Conservation (phyloP, 2,888 invertebrate species). For the Epirrhoe tristata region DNA sequence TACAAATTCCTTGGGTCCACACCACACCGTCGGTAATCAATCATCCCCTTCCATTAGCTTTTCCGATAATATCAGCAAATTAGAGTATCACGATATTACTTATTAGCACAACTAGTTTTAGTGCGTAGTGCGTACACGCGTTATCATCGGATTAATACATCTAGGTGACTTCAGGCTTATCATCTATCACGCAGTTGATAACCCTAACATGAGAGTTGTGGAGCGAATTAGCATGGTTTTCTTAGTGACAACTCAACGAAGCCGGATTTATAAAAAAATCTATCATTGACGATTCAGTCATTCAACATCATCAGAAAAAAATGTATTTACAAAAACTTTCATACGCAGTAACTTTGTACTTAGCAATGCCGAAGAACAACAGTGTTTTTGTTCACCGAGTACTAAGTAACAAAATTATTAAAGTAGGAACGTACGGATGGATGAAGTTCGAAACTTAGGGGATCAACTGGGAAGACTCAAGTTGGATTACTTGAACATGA, state of each 20-base stretch:
- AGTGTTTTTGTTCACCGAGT: not conserved
- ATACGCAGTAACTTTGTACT: slow-evolving; percentile 4
- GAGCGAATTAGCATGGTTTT: slow-evolving; percentile 5
- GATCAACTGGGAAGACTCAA: slow-evolving; percentile 6
- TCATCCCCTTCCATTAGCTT: not conserved
- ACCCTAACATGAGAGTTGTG: slow-evolving; percentile 7
- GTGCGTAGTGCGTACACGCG: slow-evolving; percentile 12
- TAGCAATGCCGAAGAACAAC: not conserved
- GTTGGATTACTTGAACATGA: slow-evolving; percentile 8
- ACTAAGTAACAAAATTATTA: not conserved
- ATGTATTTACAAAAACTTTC: not conserved
- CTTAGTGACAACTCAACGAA: not conserved
- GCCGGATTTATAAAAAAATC: not conserved
- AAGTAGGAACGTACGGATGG: slow-evolving; percentile 6
- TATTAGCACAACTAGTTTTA: not conserved
- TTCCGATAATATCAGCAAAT: slow-evolving; percentile 17
- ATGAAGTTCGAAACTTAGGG: slow-evolving; percentile 17
- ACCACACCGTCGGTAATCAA: not conserved
- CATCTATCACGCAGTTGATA: slow-evolving; percentile 14
- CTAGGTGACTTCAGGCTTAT: not conserved
- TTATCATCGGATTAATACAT: slow-evolving; percentile 12
- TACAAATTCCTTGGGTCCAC: not conserved
- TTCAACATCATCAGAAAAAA: too few relatives aligned
- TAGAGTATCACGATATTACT: slow-evolving; percentile 29
- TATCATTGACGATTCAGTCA: too few relatives aligned